These are phyloP conservation scores for Callimico goeldii DNA, from an alignment of 2,797 vertebrate genomes.

Conservation along the genomic window DNA sequence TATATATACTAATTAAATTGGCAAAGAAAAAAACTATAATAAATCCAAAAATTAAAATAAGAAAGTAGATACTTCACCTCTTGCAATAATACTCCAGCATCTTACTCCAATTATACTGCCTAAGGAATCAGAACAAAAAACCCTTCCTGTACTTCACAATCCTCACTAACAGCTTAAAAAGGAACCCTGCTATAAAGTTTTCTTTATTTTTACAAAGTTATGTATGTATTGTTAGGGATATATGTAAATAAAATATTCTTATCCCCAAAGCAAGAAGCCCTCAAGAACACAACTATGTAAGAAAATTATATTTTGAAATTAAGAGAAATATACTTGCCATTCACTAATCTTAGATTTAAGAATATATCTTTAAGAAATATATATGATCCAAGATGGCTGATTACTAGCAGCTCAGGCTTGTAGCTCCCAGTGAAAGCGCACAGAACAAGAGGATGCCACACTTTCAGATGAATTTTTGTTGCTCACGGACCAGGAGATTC, in stretches of 20 bases:
- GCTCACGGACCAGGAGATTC: too few species aligned
- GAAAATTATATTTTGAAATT: slow-evolving; percentile 37
- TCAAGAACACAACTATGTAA: neutral
- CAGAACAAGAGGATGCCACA: too few species aligned
- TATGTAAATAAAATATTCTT: slow-evolving; percentile 48
- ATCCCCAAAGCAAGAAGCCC: neutral
- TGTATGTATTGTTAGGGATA: neutral
- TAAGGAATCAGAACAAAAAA: slow-evolving; percentile 33
- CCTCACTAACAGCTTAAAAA: slow-evolving; percentile 3
- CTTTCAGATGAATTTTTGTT: too few species aligned
- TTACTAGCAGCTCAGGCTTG: too few species aligned
- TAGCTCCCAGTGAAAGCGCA: too few species aligned
- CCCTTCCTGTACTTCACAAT: neutral
- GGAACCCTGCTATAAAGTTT: slow-evolving; percentile 36
- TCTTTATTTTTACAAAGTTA: slow-evolving; percentile 52
- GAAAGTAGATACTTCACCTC: neutral
- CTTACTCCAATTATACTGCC: neutral
- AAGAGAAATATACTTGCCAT: slow-evolving; percentile 31
- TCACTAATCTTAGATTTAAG: slow-evolving; percentile 25
- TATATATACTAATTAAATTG: slow-evolving; percentile 25
- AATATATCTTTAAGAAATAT: slow-evolving; percentile 28
- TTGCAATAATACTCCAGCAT: neutral
- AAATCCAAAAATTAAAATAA: slow-evolving; percentile 56
- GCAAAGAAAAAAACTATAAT: slow-evolving; percentile 47
- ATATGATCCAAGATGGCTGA: neutral